Conservation (phyloP, 2,113 vertebrate genomes). For the Triplophysa siluroides region DNA sequence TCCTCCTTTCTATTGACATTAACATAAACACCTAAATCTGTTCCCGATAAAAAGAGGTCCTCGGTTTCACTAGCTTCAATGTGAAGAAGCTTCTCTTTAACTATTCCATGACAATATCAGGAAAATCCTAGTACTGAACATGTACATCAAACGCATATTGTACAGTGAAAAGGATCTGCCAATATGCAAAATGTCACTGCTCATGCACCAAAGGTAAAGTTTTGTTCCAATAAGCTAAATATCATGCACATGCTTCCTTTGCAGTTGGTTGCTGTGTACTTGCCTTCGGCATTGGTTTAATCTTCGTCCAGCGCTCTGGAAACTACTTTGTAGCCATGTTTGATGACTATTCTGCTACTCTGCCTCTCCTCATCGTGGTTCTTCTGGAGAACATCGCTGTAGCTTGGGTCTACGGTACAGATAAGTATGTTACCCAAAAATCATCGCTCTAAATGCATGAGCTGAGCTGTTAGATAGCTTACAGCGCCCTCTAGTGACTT, state of each 20-base stretch:
- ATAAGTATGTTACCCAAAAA: constrained; percentile 80
- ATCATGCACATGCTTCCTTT: constrained; percentile 49
- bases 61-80: too few relatives aligned
- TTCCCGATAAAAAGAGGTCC: too few relatives aligned
- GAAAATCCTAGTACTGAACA: too few relatives aligned
- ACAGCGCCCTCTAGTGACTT: constrained; percentile 10
- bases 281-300: constrained; percentile 89
- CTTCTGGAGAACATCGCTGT: constrained; percentile 92
- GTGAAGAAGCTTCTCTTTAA: too few relatives aligned
- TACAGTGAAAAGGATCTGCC: too few relatives aligned
- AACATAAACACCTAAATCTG: too few relatives aligned
- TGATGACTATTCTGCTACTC: constrained; percentile 95
- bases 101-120: too few relatives aligned
- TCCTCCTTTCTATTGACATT: too few relatives aligned
- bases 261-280: constrained; percentile 87
- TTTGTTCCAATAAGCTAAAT: too few relatives aligned
- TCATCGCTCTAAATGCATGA: background rate
- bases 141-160: too few relatives aligned
- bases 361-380: constrained; percentile 92
- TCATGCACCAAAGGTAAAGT: background rate
- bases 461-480: background rate
- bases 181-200: too few relatives aligned
- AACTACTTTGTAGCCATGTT: constrained; percentile 99
- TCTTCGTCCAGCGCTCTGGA: constrained; percentile 95
- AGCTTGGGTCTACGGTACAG: constrained; percentile 90